Base-by-base conservation (phyloP, 1,140 invertebrate genomes). In the Coelopa frigida region DNA sequence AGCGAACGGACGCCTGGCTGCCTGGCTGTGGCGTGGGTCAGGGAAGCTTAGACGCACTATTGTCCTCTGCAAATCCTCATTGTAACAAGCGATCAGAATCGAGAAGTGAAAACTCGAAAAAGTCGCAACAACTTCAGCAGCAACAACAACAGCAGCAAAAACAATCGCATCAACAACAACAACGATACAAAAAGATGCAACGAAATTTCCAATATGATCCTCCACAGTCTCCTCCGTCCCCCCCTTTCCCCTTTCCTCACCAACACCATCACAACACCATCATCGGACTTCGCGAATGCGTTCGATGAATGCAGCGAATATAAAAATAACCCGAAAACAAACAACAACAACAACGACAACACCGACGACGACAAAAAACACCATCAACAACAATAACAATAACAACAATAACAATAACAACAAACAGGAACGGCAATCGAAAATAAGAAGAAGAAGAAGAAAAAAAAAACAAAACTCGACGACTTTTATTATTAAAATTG, bases 11-110 rank as follows among this genome's bases (percentile, higher is more conserved):
- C n/a, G n/a, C n/a, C n/a, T n/a, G n/a, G n/a, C n/a, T n/a, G n/a
- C n/a, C n/a, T n/a, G n/a, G n/a, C n/a, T n/a, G n/a, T n/a, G n/a
- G n/a, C 18, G 43, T 44, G 27, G 6, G 24, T 38, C 27, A n/a
- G 20, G 42, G 38, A 38, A 44, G 37, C 33, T 66, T 66, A 66
- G 63, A 66, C 63, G 63, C 63, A 66, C 63, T 66, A 66, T 66
- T 66, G 63, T 66, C 63, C 63, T 66, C 63, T 66, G 57, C 35
- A 66, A 66, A 62, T 66, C 63, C 63, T 66, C 59, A 61, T 62
- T 61, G 59, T 61, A 66, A 59, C 63, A 66, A 66, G 63, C 49
- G 58, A 58, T 48, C 63, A 66, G 62, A 66, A 31, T 37, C 15
- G 20, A 23, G 27, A 14, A 40, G 18, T n/a, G n/a, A 37, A 37